Base-by-base conservation (phyloP, 2,888 invertebrate genomes). In the Diploptera punctata region DNA sequence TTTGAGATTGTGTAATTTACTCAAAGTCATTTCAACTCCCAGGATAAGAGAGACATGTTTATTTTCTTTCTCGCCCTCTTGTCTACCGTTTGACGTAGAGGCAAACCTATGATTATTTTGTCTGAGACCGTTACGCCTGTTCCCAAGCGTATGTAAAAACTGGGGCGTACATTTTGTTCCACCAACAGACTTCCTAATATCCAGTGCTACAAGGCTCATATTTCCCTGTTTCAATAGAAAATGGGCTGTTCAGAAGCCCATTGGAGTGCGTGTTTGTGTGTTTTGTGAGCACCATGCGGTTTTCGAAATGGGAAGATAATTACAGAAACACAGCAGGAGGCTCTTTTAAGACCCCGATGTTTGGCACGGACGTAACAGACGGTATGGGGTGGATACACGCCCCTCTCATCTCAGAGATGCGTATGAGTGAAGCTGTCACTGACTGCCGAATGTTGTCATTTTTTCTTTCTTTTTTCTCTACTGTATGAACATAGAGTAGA, bases 251-350 rank as follows among this genome's bases (percentile, higher is more conserved):
- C 33, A 24, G 7, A 10, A 19, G 68, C n/a, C 24, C 33, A 29
- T 54, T 54, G 68, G 21, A 49, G 68, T 47, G 72, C 68, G 49
- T 71, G 72, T 72, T 67, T 72, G 68, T 68, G 68, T 72, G 72
- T 72, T 67, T 67, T 72, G 67, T 26, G 26, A 29, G 65, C 72
- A 47, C 62, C 70, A 70, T 70, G 70, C 62, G 70, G 70, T 62
- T 70, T 70, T 62, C 52, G 70, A 70, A 70, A 70, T 70, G 31
- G 61, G 49, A 62, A 26, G 62, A 62, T 70, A 70, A 70, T 70
- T 61, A 62, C 70, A 62, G 61, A 61, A 72, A 31, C 67, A 19
- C 72, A 57, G 57, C 72, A 47, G 72, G 72, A 26, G 71, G 52
- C 31, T 29, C 68, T 47, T 65, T 65, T 43, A 26, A 21, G 44